These are phyloP conservation scores for Xylota sylvarum DNA, from an alignment of 2,888 invertebrate species.

Conservation along the genomic window DNA sequence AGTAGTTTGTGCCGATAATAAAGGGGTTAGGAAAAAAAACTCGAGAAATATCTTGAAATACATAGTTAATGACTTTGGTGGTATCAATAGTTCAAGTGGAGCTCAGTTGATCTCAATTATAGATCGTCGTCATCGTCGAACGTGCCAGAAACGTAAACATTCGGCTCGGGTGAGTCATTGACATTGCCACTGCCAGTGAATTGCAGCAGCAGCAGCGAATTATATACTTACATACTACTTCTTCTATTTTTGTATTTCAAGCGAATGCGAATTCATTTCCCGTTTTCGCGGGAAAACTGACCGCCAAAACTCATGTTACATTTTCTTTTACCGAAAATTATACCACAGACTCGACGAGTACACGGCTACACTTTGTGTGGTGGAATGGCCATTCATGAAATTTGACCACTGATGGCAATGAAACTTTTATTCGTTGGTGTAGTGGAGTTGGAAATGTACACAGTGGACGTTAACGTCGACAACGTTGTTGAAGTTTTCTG, in stretches of 20 bases:
- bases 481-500: too few species aligned
- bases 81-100: constrained; percentile 47
- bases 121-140: constrained; percentile 25
- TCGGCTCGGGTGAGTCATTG: constrained; percentile 63
- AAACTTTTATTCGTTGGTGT: constrained; percentile 6
- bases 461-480: background rate
- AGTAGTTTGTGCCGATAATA: constrained; percentile 36
- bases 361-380: background rate
- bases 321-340: constrained; percentile 39
- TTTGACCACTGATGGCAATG: constrained; percentile 45
- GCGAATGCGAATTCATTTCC: constrained; percentile 67
- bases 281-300: constrained; percentile 60
- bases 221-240: constrained; percentile 14
- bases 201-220: background rate
- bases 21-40: constrained; percentile 32
- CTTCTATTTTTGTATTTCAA: constrained; percentile 22
- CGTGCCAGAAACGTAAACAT: constrained; percentile 63
- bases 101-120: constrained; percentile 45
- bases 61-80: constrained; percentile 51
- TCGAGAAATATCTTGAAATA: constrained; percentile 48
- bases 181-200: constrained; percentile 57
- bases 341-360: background rate
- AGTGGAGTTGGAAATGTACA: constrained; percentile 3
- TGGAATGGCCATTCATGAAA: constrained; percentile 54
- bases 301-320: constrained; percentile 64